Conservation (phyloP, 2,797 vertebrate genomes). For the Anniella stebbinsi region DNA sequence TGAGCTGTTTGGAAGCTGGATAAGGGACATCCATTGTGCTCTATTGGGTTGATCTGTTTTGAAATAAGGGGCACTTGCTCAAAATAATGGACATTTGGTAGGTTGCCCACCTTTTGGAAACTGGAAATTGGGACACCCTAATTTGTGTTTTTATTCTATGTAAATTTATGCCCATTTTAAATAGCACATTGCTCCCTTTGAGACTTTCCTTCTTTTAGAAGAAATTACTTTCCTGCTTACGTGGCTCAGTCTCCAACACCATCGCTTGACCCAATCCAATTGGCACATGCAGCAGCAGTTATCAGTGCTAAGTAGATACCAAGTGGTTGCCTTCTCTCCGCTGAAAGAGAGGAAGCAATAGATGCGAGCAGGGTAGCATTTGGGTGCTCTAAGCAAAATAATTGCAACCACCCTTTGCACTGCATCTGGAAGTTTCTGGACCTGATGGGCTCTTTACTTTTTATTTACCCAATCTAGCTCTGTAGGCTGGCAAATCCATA, state of each 20-base stretch:
- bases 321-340: background rate
- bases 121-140: background rate
- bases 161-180: slow-evolving; percentile 26
- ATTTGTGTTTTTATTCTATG: slow-evolving; percentile 9
- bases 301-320: background rate
- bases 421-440: background rate
- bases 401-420: background rate
- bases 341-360: background rate
- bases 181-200: background rate
- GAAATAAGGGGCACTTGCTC: background rate
- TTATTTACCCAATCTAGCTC: background rate
- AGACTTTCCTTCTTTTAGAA: background rate
- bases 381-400: background rate
- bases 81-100: background rate
- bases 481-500: background rate
- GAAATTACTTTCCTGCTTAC: background rate
- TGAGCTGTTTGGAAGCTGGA: slow-evolving; percentile 2
- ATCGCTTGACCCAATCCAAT: background rate
- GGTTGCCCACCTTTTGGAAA: slow-evolving; percentile 5
- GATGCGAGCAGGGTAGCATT: background rate
- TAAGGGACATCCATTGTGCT: background rate
- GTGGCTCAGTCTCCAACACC: background rate
- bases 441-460: background rate
- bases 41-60: background rate
- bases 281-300: background rate